Evolutionary conservation across 2,113 vertebrate genomes (phyloP).

Genomic region (Cranoglanis bouderius): DNA sequence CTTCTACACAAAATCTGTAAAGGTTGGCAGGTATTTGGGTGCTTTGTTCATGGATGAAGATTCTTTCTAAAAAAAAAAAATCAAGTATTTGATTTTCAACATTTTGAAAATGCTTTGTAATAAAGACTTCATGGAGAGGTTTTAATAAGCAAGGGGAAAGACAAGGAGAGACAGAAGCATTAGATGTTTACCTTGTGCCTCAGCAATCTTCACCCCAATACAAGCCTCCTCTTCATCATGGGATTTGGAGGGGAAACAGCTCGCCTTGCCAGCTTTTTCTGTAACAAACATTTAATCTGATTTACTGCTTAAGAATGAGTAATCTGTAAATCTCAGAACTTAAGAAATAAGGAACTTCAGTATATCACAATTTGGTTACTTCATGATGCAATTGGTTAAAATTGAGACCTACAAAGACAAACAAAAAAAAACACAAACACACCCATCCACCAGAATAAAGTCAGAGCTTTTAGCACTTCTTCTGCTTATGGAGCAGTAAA

Average conservation of each 20-base stretch:
- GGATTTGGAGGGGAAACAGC: slow-evolving; percentile 65
- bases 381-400: not conserved
- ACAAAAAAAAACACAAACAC: not conserved
- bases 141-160: not conserved
- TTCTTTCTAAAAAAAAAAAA: too few relatives aligned
- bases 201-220: slow-evolving; percentile 74
- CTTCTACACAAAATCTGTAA: not conserved
- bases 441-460: not conserved
- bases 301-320: not conserved
- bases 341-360: not conserved
- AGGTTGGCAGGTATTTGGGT: not conserved
- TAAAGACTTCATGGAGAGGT: not conserved
- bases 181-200: slow-evolving; percentile 62
- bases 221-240: slow-evolving; percentile 68
- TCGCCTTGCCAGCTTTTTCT: slow-evolving; percentile 67
- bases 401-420: not conserved
- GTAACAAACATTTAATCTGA: slow-evolving; percentile 44
- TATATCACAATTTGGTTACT: not conserved
- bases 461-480: not conserved
- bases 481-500: not conserved
- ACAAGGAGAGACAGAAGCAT: not conserved
- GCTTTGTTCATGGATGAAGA: not conserved
- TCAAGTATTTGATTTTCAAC: not conserved
- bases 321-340: not conserved
- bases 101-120: not conserved